A percentile compares a stretch with the other conserved stretches of the same genome.
Conservation (phyloP, 2,113 vertebrate species). For the Embiotoca jacksoni region DNA sequence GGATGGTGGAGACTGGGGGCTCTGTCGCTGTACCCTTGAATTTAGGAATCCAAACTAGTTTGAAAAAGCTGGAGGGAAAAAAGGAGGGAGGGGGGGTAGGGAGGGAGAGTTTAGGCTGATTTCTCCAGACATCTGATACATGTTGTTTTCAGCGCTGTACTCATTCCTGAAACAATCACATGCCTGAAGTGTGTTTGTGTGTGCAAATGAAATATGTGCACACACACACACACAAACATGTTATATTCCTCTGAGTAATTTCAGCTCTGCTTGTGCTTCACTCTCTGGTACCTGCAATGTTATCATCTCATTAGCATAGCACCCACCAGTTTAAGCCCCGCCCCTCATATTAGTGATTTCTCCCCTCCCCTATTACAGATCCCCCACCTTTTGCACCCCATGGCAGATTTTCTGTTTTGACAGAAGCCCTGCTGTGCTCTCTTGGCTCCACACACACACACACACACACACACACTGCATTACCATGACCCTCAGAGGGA, state of each 20-base stretch:
- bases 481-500: constrained; percentile 69
- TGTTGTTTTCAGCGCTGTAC: constrained; percentile 19
- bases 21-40: constrained; percentile 63
- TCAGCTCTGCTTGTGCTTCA: background rate
- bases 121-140: constrained; percentile 35
- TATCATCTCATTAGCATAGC: constrained; percentile 48
- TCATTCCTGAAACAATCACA: constrained; percentile 6
- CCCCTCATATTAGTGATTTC: constrained; percentile 60
- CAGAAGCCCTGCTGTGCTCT: constrained; percentile 71
- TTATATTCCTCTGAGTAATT: constrained; percentile 21
- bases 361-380: constrained; percentile 50
- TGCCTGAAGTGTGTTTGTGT: background rate
- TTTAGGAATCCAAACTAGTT: constrained; percentile 58
- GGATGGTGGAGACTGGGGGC: constrained; percentile 23
- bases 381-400: constrained; percentile 65
- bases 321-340: constrained; percentile 34
- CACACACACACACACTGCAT: constrained; percentile 45
- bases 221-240: background rate
- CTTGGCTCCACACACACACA: constrained; percentile 52
- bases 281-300: constrained; percentile 47
- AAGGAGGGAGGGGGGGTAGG: constrained; percentile 3
- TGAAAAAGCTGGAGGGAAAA: background rate
- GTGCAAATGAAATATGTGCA: background rate
- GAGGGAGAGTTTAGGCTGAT: constrained; percentile 28
- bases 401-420: constrained; percentile 76